phyloP scores from a whole-genome alignment of 1,140 invertebrate species.

The Hycleus cichorii region DNA sequence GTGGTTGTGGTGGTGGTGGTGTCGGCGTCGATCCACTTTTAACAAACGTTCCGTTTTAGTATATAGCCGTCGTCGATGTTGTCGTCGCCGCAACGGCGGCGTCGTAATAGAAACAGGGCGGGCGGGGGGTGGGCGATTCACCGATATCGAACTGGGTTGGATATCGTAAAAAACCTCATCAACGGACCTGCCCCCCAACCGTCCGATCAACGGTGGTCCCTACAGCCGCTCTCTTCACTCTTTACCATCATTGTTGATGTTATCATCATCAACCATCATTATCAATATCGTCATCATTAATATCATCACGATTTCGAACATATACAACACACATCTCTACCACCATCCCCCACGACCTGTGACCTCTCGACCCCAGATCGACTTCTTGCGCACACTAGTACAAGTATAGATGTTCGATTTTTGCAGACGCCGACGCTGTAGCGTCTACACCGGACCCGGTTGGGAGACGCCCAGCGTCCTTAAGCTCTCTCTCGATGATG shows the following conservation, averaged over 20 bases:
- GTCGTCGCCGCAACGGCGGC: no score
- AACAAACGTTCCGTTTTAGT: no score
- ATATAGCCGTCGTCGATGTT: no score
- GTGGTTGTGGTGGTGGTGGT: no score
- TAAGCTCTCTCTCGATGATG: neutral
- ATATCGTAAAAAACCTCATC: constrained; percentile 22
- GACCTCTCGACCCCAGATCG: constrained; percentile 22
- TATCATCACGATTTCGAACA: neutral
- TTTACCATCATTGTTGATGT: no score
- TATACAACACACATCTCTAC: no score
- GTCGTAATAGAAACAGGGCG: no score
- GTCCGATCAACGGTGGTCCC: constrained; percentile 12
- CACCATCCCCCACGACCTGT: constrained; percentile 17
- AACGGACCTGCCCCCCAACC: constrained; percentile 12
- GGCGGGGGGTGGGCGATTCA: neutral
- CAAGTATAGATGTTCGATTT: constrained; percentile 26
- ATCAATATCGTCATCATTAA: neutral
- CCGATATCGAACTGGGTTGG: constrained; percentile 18
- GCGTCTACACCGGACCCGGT: constrained; percentile 12
- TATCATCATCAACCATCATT: neutral
- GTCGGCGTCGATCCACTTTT: no score
- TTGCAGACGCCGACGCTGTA: constrained; percentile 24
- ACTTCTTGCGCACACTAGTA: constrained; percentile 24
- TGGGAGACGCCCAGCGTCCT: constrained; percentile 22
- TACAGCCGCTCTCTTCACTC: neutral